These are phyloP conservation scores for Schizopygopsis malacanthus DNA, from an alignment of 2,797 vertebrate genomes.

Conservation along the genomic window DNA sequence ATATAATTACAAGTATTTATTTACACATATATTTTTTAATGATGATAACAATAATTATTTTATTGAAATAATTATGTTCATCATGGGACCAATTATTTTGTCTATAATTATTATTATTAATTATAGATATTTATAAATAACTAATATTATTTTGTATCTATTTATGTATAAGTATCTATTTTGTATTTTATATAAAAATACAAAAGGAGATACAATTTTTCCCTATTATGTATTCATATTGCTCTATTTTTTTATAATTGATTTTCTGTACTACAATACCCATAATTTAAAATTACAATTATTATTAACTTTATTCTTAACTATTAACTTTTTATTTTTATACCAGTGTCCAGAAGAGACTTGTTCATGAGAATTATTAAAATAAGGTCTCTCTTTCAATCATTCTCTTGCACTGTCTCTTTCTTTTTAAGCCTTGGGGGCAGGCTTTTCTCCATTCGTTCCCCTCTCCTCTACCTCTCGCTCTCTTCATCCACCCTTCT, in stretches of 20 bases:
- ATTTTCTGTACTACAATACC: background rate
- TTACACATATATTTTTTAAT: background rate
- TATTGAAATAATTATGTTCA: background rate
- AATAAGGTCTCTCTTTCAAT: constrained; percentile 36
- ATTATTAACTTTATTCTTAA: too few species aligned
- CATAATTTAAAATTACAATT: too few species aligned
- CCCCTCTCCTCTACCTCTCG: constrained; percentile 15
- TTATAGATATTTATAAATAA: too few species aligned
- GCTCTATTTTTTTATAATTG: background rate
- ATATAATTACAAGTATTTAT: background rate
- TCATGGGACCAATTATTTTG: background rate
- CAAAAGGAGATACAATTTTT: background rate
- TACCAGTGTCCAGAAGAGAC: background rate
- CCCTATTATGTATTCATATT: too few species aligned
- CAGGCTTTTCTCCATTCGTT: constrained; percentile 48
- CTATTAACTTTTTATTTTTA: too few species aligned
- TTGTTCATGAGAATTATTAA: constrained; percentile 2
- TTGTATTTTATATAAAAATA: background rate
- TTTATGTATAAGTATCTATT: background rate
- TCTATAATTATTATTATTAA: too few species aligned
- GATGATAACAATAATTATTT: background rate
- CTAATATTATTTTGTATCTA: background rate
- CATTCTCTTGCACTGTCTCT: constrained; percentile 23
- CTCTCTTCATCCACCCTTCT: constrained; percentile 69
- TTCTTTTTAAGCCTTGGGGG: constrained; percentile 44